Conservation (phyloP, 2,888 invertebrate species). For the Cheilosia variabilis region DNA sequence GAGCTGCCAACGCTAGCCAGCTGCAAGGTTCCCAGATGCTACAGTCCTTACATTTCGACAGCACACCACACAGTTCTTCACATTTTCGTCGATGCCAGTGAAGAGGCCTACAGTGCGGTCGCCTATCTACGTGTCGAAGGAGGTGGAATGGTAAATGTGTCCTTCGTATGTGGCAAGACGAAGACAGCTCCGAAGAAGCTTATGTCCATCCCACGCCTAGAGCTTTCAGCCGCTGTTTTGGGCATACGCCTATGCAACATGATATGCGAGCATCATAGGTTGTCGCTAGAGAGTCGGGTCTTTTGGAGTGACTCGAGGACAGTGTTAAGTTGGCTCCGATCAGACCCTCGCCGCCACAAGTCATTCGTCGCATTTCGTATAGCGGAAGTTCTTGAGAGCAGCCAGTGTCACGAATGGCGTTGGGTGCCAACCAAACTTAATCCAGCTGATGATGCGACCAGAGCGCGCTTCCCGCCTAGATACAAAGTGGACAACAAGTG, state of each 20-base stretch:
- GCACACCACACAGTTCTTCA: not conserved
- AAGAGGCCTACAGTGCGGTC: not conserved
- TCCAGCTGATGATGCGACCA: conserved; percentile 59
- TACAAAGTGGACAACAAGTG: conserved; percentile 25
- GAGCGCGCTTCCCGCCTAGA: not conserved
- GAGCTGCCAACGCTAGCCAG: not conserved
- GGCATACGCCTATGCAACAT: not conserved
- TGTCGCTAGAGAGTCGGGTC: conserved; percentile 16
- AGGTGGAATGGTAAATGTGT: not conserved
- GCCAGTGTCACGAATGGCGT: conserved; percentile 31
- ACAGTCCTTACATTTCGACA: not conserved
- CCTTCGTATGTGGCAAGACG: conserved; percentile 12
- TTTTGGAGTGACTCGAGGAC: conserved; percentile 76
- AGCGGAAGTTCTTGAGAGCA: conserved; percentile 53
- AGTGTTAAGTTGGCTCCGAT: conserved; percentile 74
- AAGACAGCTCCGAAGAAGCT: not conserved
- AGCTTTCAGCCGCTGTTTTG: conserved; percentile 15
- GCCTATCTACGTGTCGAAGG: not conserved
- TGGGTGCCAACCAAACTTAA: conserved; percentile 49
- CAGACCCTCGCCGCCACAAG: conserved; percentile 67
- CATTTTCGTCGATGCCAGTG: conserved; percentile 21
- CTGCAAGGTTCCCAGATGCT: not conserved
- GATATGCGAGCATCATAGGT: conserved; percentile 5
- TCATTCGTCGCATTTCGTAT: conserved; percentile 65
- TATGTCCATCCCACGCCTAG: conserved; percentile 1